Evolutionary conservation across 2,888 invertebrate genomes (phyloP).

Genomic region (Chaetogeoica ovagalla): DNA sequence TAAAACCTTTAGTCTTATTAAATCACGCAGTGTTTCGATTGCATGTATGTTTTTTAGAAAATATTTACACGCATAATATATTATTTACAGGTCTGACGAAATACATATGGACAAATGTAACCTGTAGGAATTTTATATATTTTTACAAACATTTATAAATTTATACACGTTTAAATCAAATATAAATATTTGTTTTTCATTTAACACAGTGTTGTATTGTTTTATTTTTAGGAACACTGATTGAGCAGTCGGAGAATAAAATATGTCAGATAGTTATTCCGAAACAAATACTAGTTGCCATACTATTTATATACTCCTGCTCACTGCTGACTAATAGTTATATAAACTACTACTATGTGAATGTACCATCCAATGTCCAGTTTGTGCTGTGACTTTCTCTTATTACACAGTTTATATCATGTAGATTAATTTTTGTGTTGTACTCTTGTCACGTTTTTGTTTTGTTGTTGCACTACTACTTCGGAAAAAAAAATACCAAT

Average conservation of each 20-base stretch:
- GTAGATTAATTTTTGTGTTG: conserved; percentile 10
- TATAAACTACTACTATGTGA: neutral
- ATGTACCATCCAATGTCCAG: conserved; percentile 14
- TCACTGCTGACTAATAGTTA: conserved; percentile 1
- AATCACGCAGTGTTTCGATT: neutral
- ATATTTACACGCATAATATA: neutral
- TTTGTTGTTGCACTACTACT: conserved; percentile 21
- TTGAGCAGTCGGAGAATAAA: conserved; percentile 28
- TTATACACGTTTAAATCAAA: neutral
- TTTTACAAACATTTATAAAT: neutral
- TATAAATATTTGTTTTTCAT: conserved; percentile 28
- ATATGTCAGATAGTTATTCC: conserved; percentile 5
- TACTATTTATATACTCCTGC: neutral
- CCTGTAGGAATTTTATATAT: conserved; percentile 33
- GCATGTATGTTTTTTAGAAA: neutral
- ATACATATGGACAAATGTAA: conserved; percentile 48
- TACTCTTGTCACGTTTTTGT: neutral
- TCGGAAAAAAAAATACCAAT: neutral
- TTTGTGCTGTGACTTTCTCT: neutral
- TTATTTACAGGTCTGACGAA: conserved; percentile 43
- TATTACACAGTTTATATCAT: conserved; percentile 10
- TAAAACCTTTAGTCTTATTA: too few relatives aligned
- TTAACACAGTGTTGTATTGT: conserved; percentile 25
- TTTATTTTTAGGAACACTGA: conserved; percentile 47
- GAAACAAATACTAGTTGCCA: conserved; percentile 26